Base-by-base conservation (phyloP, 2,888 invertebrate genomes). In the Hermaeophaga mercurialis region DNA sequence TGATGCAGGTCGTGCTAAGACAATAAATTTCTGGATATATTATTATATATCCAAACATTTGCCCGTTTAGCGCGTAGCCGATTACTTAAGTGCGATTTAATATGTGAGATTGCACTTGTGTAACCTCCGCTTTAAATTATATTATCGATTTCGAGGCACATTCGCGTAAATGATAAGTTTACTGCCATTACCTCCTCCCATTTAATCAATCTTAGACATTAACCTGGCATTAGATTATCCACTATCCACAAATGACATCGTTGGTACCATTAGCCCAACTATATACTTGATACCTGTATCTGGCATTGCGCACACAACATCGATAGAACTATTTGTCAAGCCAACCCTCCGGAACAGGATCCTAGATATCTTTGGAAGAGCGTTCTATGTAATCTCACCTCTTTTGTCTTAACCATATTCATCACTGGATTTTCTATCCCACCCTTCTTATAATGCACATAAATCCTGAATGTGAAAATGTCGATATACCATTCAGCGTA, bases 321-420 rank as follows among this genome's bases (percentile, higher is more conserved):
- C 60, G 60, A 62, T 60, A 44, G 60, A 52, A 56, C 62, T 56
- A 62, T 62, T 62, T 62, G 64, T 65, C 63, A 66, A 65, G 58
- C 57, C 60, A 60, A 54, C 63, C 58, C 58, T 58, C 66, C 64
- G 68, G 65, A 68, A 65, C 66, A 64, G 65, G 66, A 66, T 66
- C 63, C 58, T 50, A 63, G 67, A 66, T 68, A 68, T 66, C 67
- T 66, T 62, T 56, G 65, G 61, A 63, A 61, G 62, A 58, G 58
- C 53, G 54, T 58, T 60, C 59, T 60, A 57, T 66, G 62, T 61
- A 65, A 64, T 60, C 66, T 60, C 65, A 61, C 58, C 65, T 65
- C 68, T 65, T 68, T 70, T 68, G 67, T 68, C 65, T 68, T 62
- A 63, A 62, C 65, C 59, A 64, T 66, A 70, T 70, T 70, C 68